Percentiles rank a stretch among this genome's conserved stretches.
phyloP scores from a whole-genome alignment of 2,888 invertebrate genomes.

The Zaprionus bogoriensis region DNA sequence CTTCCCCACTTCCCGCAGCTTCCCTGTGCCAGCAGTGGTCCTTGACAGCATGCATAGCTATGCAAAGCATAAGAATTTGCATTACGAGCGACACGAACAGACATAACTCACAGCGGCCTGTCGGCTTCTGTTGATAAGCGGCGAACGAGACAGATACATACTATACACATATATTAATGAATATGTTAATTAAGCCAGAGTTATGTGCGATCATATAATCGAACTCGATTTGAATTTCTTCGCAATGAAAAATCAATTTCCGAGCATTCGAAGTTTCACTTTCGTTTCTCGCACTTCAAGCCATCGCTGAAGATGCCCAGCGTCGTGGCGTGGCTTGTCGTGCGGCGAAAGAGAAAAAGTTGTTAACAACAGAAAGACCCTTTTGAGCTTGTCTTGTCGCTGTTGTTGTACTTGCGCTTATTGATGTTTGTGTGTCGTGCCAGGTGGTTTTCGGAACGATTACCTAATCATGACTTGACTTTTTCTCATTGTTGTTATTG shows the following conservation, averaged over 20 bases:
- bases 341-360: conserved; percentile 38
- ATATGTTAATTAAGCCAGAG: not conserved
- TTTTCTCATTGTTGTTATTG: conserved; percentile 23
- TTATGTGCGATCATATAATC: conserved; percentile 54
- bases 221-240: conserved; percentile 48
- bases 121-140: not conserved
- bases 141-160: not conserved
- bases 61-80: conserved; percentile 43
- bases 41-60: conserved; percentile 45
- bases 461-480: conserved; percentile 71
- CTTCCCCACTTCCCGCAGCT: conserved; percentile 15
- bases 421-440: conserved; percentile 72
- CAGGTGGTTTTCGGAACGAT: conserved; percentile 72
- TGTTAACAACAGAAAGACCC: conserved; percentile 53
- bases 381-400: conserved; percentile 31
- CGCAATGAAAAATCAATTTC: conserved; percentile 46
- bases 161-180: conserved; percentile 1
- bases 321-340: not conserved
- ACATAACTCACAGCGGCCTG: not conserved
- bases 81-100: conserved; percentile 19
- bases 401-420: conserved; percentile 41
- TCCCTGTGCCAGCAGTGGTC: conserved; percentile 7
- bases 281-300: conserved; percentile 36
- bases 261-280: conserved; percentile 41
- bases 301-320: conserved; percentile 41